phyloP scores from a whole-genome alignment of 1,140 invertebrate species.

The Calephelis virginiensis region DNA sequence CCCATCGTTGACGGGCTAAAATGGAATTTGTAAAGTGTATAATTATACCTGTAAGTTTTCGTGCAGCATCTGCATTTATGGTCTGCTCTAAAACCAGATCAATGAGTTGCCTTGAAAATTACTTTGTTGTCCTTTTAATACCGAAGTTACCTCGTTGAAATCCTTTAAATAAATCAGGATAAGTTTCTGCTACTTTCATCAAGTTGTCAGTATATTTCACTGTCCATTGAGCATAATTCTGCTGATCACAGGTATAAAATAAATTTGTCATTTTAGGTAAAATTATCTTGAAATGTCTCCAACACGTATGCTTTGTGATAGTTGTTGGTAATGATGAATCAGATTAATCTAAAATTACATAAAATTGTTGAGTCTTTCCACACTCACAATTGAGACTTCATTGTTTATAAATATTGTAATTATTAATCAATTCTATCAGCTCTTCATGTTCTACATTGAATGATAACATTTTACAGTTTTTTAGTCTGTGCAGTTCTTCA shows the following conservation, averaged over 20 bases:
- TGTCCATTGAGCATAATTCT: conserved; percentile 46
- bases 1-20: conserved; percentile 36
- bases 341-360: conserved; percentile 46
- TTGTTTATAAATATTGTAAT: conserved; percentile 26
- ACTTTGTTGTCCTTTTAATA: conserved; percentile 36
- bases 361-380: conserved; percentile 44
- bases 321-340: conserved; percentile 37
- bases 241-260: conserved; percentile 54
- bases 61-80: conserved; percentile 39
- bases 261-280: conserved; percentile 47
- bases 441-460: conserved; percentile 33
- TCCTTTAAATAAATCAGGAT: conserved; percentile 1
- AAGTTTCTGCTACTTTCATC: background rate
- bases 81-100: conserved; percentile 41
- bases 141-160: conserved; percentile 32
- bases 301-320: conserved; percentile 38
- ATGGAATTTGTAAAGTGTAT: conserved; percentile 41
- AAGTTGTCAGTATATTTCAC: conserved; percentile 33
- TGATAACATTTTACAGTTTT: conserved; percentile 23
- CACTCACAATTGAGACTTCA: conserved; percentile 29
- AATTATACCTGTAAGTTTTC: conserved; percentile 32
- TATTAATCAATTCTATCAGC: conserved; percentile 29
- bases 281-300: conserved; percentile 41
- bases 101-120: conserved; percentile 43
- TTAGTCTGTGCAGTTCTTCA: conserved; percentile 24